Evolutionary conservation across 2,797 vertebrate genomes (phyloP), one percentile per base, ranked within the genome.

Genomic region (Liparis tanakae): DNA sequence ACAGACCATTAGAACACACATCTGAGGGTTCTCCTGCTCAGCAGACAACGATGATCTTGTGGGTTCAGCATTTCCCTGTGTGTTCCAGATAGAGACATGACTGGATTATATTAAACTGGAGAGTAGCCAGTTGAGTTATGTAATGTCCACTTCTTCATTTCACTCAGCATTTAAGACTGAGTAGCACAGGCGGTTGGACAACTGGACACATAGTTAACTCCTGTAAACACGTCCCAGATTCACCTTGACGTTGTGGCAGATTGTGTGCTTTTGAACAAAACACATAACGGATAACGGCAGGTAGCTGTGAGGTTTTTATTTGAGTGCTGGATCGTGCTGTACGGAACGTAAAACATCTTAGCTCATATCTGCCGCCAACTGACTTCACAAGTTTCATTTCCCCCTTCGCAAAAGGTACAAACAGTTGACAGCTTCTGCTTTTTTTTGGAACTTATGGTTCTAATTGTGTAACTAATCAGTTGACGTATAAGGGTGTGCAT

Each of bases 371-470:
- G n/a, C 9, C 51, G 37, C 60, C 13, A 75, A 60, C 44, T 46
- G 55, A 64, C 79, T 79, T 73, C 54, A 75, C 73, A 76, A 80
- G 81, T 92, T 93, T 91, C 88, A 89, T 87, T 91, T 93, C 91
- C 86, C 72, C 8, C 55, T 74, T 13, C 20, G 10, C 48, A 67
- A 80, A 30, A 82, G n/a, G 9, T 78, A 83, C 62, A 76, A 80
- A 75, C 72, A 67, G 66, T 54, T 68, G 2, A 18, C 39, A 83
- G 75, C 87, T 91, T 93, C 92, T 90, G 89, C 89, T 91, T 91
- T 60, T 88, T 88, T 41, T 61, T 65, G 51, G 72, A 85, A 69
- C 64, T 69, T n/a, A 68, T 63, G 33, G 20, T 64, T 67, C 59
- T 78, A 90, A 78, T 89, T 89, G 83, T 87, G 90, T 80, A 89